These are phyloP conservation scores for Pomacea maculata DNA, from an alignment of 1,140 invertebrate species.

Conservation along the genomic window DNA sequence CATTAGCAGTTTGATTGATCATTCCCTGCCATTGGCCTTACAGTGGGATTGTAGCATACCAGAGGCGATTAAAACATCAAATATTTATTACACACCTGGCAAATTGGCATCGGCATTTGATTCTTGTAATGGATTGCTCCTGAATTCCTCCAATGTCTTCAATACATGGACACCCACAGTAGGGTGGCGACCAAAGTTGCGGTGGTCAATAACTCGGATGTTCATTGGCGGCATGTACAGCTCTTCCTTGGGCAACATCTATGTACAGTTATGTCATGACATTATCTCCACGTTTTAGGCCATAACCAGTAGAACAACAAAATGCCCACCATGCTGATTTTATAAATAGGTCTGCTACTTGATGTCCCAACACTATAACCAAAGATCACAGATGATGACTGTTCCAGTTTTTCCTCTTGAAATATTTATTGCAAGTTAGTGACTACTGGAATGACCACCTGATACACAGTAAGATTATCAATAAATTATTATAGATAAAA, in stretches of 20 bases:
- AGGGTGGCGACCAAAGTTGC: conserved; percentile 68
- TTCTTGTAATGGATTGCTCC: conserved; percentile 46
- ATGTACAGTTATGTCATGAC: conserved; percentile 9
- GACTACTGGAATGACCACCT: too few species aligned
- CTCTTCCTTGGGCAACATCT: conserved; percentile 69
- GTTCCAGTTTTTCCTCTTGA: too few species aligned
- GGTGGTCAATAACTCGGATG: conserved; percentile 66
- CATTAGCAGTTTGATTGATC: too few species aligned
- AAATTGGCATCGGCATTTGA: not conserved
- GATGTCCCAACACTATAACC: too few species aligned
- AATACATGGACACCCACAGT: conserved; percentile 66
- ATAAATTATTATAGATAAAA: too few species aligned
- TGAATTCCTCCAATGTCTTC: conserved; percentile 63
- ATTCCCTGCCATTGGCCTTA: too few species aligned
- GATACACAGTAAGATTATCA: too few species aligned
- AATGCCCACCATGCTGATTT: too few species aligned
- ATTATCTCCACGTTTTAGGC: not conserved
- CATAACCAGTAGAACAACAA: not conserved
- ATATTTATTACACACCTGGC: not conserved
- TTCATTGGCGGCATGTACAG: conserved; percentile 69
- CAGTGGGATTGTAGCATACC: not conserved
- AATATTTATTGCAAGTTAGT: too few species aligned
- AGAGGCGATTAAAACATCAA: not conserved
- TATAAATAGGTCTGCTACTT: too few species aligned
- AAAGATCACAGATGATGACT: too few species aligned